phyloP scores from a whole-genome alignment of 2,888 invertebrate genomes.

The Ennomos quercinarius region DNA sequence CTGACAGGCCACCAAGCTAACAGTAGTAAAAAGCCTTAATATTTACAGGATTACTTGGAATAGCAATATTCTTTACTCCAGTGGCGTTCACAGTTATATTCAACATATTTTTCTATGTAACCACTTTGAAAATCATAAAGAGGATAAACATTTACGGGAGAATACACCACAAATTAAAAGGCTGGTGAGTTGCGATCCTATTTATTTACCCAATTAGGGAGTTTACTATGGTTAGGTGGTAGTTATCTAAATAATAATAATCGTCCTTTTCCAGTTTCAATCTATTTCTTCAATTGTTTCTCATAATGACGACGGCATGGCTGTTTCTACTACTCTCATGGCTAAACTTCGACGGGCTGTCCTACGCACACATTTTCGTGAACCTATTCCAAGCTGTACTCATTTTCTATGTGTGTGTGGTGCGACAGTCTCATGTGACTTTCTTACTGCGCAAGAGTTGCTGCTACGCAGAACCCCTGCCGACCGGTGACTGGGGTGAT shows the following conservation, averaged over 20 bases:
- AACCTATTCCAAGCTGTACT: constrained; percentile 91
- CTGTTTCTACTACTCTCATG: constrained; percentile 91
- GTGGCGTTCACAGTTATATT: constrained; percentile 92
- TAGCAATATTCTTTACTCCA: constrained; percentile 93
- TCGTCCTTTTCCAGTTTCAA: constrained; percentile 87
- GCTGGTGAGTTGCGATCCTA: constrained; percentile 85
- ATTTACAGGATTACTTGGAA: constrained; percentile 90
- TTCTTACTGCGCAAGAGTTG: constrained; percentile 92
- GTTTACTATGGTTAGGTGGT: too few relatives aligned
- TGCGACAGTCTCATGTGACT: constrained; percentile 92
- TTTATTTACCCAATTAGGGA: constrained; percentile 17
- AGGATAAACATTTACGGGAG: constrained; percentile 93
- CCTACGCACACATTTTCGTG: constrained; percentile 90
- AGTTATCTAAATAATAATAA: too few relatives aligned
- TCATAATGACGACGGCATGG: constrained; percentile 92
- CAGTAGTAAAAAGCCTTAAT: constrained; percentile 7
- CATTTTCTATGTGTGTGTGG: constrained; percentile 91
- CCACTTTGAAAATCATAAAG: constrained; percentile 92
- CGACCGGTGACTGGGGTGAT: constrained; percentile 94
- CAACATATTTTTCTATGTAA: constrained; percentile 92
- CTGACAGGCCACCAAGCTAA: too few relatives aligned
- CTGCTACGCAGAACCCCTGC: constrained; percentile 90
- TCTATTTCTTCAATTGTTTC: constrained; percentile 90
- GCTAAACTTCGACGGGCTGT: constrained; percentile 89
- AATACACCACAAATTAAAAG: constrained; percentile 94